Conservation (phyloP, 2,888 invertebrate genomes). For the Copidosoma aretas region DNA sequence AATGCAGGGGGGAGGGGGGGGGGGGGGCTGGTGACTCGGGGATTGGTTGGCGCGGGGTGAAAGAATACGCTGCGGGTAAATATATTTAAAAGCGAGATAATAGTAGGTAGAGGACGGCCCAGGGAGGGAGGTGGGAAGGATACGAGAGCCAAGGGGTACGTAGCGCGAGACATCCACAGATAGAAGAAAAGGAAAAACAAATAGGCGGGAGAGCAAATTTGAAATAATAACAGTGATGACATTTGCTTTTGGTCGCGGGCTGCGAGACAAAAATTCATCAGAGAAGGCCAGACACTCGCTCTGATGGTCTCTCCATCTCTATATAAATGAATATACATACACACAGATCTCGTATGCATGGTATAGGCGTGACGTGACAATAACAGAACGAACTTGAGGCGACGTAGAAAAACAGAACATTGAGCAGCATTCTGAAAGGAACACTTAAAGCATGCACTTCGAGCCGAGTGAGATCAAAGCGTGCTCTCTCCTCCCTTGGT, state of each 20-base stretch:
- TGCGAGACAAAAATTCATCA: constrained; percentile 45
- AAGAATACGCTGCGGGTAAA: constrained; percentile 34
- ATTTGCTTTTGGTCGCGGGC: constrained; percentile 26
- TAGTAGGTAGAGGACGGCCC: background rate
- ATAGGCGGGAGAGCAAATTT: constrained; percentile 35
- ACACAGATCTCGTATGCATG: too few species aligned
- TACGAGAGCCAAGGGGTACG: constrained; percentile 25
- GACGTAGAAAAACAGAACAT: constrained; percentile 56
- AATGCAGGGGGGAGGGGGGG: constrained; percentile 15
- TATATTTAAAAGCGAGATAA: constrained; percentile 18
- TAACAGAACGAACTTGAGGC: constrained; percentile 44
- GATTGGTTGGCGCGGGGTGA: constrained; percentile 37
- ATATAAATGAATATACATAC: too few species aligned
- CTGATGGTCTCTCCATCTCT: constrained; percentile 42
- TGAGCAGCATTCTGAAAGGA: constrained; percentile 61
- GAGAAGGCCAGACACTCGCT: constrained; percentile 41
- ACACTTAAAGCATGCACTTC: constrained; percentile 62
- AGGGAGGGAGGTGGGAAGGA: constrained; percentile 13
- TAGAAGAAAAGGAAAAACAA: constrained; percentile 22
- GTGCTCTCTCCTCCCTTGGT: constrained; percentile 45
- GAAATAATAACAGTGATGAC: constrained; percentile 23
- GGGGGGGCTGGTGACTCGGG: constrained; percentile 12
- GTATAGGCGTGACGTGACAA: constrained; percentile 44
- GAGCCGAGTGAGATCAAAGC: constrained; percentile 54
- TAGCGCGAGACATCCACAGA: constrained; percentile 33